phyloP scores from a whole-genome alignment of 2,888 invertebrate genomes.

The Eudemis profundana region DNA sequence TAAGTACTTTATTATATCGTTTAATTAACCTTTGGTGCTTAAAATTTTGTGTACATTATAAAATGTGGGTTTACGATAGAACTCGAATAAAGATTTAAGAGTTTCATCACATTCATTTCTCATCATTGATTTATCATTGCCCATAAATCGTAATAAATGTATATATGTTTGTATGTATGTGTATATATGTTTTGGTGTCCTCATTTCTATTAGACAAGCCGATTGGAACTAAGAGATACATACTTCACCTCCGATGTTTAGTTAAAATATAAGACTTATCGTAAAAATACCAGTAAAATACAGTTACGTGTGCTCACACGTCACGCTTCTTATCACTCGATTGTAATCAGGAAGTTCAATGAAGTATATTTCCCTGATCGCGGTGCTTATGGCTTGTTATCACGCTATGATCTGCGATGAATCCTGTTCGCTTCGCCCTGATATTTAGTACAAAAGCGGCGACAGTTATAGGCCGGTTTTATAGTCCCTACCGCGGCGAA shows the following conservation, averaged over 20 bases:
- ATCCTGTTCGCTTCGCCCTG: constrained; percentile 56
- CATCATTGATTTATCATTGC: too few species aligned
- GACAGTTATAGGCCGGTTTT: constrained; percentile 55
- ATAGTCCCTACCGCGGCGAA: constrained; percentile 47
- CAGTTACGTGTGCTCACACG: constrained; percentile 18
- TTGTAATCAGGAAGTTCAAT: constrained; percentile 25
- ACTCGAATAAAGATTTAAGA: too few species aligned
- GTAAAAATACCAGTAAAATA: constrained; percentile 7
- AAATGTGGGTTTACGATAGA: too few species aligned
- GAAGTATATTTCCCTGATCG: constrained; percentile 36
- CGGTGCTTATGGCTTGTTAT: constrained; percentile 37
- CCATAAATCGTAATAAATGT: too few species aligned
- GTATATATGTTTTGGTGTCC: too few species aligned
- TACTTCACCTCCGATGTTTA: too few species aligned
- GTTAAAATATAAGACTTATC: constrained; percentile 7
- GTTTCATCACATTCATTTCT: too few species aligned
- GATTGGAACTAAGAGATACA: too few species aligned
- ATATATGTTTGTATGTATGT: too few species aligned
- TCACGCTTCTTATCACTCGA: constrained; percentile 32
- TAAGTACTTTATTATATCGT: constrained; percentile 20
- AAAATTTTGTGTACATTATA: too few species aligned
- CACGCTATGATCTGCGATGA: constrained; percentile 51
- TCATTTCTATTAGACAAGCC: too few species aligned
- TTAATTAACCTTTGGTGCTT: constrained; percentile 3
- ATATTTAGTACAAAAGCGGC: constrained; percentile 45